Evolutionary conservation across 2,888 invertebrate genomes (phyloP), one percentile per base, ranked within the genome.

Genomic region (Augiades crinisus): DNA sequence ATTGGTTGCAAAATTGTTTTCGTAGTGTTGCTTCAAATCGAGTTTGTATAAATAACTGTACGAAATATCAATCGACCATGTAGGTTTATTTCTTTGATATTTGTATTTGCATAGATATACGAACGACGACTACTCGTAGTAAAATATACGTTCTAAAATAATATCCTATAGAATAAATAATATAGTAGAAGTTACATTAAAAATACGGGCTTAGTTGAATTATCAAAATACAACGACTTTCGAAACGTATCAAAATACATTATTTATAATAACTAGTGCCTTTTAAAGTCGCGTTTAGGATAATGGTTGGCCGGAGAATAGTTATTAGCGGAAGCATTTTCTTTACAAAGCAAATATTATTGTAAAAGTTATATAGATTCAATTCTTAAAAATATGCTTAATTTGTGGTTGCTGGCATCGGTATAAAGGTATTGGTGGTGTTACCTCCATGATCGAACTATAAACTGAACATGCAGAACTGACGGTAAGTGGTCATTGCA

Each of bases 191-290:
- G n/a, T 10, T 27, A 12, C 3, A 27, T 30, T 12, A 36, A n/a
- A 24, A 24, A 8, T 24, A n/a, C 31, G 44, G 50, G 44, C 51
- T 51, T 51, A 51, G 31, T 45, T 38, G 21, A 45, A 38, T 50
- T 57, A 54, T 56, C 51, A 54, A 61, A 58, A 51, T 56, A 77
- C 79, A 78, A 78, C 77, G 75, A 78, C 59, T 67, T 64, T 66
- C 47, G 33, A 59, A 68, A 71, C 69, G 67, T 76, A 74, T 73
- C 68, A 75, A 67, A 67, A 60, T 62, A 58, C 30, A 59, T 63
- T 67, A 68, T 73, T 58, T 68, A 67, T 72, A 70, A 72, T 63
- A 59, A 71, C 72, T 79, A 82, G 83, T 83, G 82, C 83, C 83
- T 82, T 83, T 81, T 69, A 70, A 65, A 78, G 66, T 71, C 68